Percentiles rank a stretch among this genome's conserved stretches.
phyloP scores from a whole-genome alignment of 2,888 invertebrate genomes.

The Pseudoips prasinana region DNA sequence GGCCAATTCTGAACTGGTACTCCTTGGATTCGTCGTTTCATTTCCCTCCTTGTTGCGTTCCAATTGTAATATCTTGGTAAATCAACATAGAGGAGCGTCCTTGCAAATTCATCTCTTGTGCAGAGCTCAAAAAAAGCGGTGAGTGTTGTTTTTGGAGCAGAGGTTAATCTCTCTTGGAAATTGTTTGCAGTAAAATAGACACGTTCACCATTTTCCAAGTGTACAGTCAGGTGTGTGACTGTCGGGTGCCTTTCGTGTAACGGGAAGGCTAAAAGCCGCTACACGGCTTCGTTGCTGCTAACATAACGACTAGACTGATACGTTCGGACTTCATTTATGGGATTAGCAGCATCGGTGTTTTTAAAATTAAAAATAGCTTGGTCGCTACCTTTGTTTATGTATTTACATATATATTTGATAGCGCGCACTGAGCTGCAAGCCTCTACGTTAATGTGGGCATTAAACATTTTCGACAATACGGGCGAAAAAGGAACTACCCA shows the following conservation, averaged over 20 bases:
- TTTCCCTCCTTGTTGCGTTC: conserved; percentile 12
- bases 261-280: conserved; percentile 21
- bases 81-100: conserved; percentile 23
- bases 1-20: conserved; percentile 16
- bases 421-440: conserved; percentile 19
- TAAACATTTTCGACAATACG: conserved; percentile 19
- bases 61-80: conserved; percentile 21
- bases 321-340: conserved; percentile 16
- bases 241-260: conserved; percentile 26
- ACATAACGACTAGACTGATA: conserved; percentile 23
- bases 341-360: conserved; percentile 11
- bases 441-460: conserved; percentile 23
- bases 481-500: conserved; percentile 27
- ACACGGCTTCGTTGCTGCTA: conserved; percentile 24
- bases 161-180: conserved; percentile 6
- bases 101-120: conserved; percentile 23
- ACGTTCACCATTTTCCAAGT: conserved; percentile 23
- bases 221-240: conserved; percentile 20
- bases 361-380: conserved; percentile 13
- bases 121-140: conserved; percentile 26
- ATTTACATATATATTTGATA: conserved; percentile 29
- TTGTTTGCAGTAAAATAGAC: conserved; percentile 25
- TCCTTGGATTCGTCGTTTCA: conserved; percentile 27
- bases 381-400: conserved; percentile 28
- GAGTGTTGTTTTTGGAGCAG: conserved; percentile 21